phyloP scores from a whole-genome alignment of 2,888 invertebrate species.

The Gisinianus flammeolus region DNA sequence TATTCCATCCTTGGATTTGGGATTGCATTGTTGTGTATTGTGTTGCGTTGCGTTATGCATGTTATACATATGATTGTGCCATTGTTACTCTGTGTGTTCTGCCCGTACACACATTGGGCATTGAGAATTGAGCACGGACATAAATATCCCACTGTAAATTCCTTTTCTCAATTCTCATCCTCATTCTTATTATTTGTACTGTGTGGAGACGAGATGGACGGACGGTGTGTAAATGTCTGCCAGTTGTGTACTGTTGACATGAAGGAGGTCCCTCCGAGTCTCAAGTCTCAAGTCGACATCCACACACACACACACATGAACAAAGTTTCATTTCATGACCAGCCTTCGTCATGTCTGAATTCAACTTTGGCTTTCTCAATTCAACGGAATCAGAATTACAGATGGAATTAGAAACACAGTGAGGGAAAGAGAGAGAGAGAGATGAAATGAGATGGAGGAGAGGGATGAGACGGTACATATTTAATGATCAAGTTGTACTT shows the following conservation, averaged over 20 bases:
- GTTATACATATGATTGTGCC: slow-evolving; percentile 6
- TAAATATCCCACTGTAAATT: neutral
- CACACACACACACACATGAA: neutral
- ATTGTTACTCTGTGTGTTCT: neutral
- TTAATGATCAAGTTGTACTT: slow-evolving; percentile 7
- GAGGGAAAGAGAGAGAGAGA: too few relatives aligned
- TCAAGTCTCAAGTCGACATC: neutral
- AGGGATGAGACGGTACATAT: neutral
- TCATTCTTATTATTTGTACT: neutral
- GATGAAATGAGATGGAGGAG: neutral
- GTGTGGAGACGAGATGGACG: too few relatives aligned
- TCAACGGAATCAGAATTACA: too few relatives aligned
- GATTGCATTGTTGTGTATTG: too few relatives aligned
- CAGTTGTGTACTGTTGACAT: slow-evolving; percentile 15
- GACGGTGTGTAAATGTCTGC: too few relatives aligned
- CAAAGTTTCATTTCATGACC: neutral
- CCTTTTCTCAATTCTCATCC: neutral
- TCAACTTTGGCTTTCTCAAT: neutral
- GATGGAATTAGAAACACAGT: neutral
- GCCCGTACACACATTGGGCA: neutral
- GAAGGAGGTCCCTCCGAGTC: neutral
- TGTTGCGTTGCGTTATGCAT: too few relatives aligned
- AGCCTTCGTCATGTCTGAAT: neutral
- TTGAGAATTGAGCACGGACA: neutral
- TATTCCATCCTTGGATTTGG: too few relatives aligned